Percentiles rank a stretch among this genome's conserved stretches.
phyloP scores from a whole-genome alignment of 2,888 invertebrate genomes.

The Hirudinaria manillensis region DNA sequence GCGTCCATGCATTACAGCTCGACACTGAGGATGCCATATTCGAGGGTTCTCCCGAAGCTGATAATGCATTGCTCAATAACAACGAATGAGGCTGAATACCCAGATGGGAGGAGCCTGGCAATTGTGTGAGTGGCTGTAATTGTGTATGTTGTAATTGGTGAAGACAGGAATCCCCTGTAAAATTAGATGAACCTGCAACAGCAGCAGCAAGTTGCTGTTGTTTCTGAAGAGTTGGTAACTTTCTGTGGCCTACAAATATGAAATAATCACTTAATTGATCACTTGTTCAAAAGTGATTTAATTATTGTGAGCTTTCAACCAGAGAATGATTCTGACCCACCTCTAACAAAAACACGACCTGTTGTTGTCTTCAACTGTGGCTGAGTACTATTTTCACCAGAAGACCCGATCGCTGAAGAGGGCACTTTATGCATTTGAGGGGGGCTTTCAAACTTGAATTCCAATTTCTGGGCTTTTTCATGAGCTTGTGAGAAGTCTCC shows the following conservation, averaged over 20 bases:
- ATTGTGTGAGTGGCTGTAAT: not conserved
- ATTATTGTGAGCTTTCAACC: not conserved
- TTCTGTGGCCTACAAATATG: conserved; percentile 23
- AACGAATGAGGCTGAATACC: not conserved
- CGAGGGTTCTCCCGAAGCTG: not conserved
- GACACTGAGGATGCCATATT: not conserved
- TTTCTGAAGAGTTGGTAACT: conserved; percentile 27
- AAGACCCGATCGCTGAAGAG: not conserved
- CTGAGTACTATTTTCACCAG: not conserved
- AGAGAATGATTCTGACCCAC: not conserved
- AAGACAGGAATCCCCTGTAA: conserved; percentile 39
- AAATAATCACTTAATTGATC: not conserved
- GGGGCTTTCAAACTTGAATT: conserved; percentile 6
- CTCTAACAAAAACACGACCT: conserved; percentile 28
- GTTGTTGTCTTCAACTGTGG: conserved; percentile 9
- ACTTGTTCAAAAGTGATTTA: not conserved
- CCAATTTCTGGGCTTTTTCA: conserved; percentile 1
- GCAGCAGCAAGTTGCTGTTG: conserved; percentile 39
- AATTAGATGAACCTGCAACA: conserved; percentile 42
- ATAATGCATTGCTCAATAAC: not conserved
- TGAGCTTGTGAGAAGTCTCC: not conserved
- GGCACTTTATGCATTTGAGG: not conserved
- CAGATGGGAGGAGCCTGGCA: conserved; percentile 1
- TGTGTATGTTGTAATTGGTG: conserved; percentile 5
- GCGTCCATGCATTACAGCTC: not conserved